phyloP scores from a whole-genome alignment of 2,888 invertebrate species.

The Drosophila bunnanda region DNA sequence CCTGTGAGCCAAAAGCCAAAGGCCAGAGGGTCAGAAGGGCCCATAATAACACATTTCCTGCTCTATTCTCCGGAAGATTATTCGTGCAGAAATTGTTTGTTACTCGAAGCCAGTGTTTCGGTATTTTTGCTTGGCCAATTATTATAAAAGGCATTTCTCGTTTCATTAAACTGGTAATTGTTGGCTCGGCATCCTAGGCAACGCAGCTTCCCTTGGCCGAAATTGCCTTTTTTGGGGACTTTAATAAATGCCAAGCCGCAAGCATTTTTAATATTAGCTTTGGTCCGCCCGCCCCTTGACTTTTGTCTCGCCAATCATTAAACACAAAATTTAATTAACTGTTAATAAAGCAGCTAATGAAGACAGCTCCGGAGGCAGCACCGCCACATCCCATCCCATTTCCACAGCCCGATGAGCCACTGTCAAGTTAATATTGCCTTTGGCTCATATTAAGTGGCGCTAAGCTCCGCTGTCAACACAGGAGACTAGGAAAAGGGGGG shows the following conservation, averaged over 20 bases:
- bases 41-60: slow-evolving; percentile 21
- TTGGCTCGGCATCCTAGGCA: slow-evolving; percentile 40
- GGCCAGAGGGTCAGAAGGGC: slow-evolving; percentile 7
- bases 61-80: slow-evolving; percentile 14
- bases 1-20: neutral
- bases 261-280: slow-evolving; percentile 58
- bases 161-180: slow-evolving; percentile 71
- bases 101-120: slow-evolving; percentile 27
- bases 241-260: slow-evolving; percentile 61
- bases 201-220: slow-evolving; percentile 11
- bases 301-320: slow-evolving; percentile 65
- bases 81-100: slow-evolving; percentile 35
- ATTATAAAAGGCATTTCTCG: slow-evolving; percentile 65
- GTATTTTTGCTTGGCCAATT: slow-evolving; percentile 54
- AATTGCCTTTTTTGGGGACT: slow-evolving; percentile 47
- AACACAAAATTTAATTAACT: slow-evolving; percentile 78
- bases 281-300: slow-evolving; percentile 28
- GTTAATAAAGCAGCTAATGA: slow-evolving; percentile 77
- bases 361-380: slow-evolving; percentile 38
- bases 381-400: slow-evolving; percentile 1
- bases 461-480: slow-evolving; percentile 68
- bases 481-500: slow-evolving; percentile 4
- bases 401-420: slow-evolving; percentile 43
- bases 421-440: slow-evolving; percentile 68
- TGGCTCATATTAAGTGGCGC: slow-evolving; percentile 74